phyloP scores from a whole-genome alignment of 2,113 vertebrate genomes.

The Gallinago undulata region DNA sequence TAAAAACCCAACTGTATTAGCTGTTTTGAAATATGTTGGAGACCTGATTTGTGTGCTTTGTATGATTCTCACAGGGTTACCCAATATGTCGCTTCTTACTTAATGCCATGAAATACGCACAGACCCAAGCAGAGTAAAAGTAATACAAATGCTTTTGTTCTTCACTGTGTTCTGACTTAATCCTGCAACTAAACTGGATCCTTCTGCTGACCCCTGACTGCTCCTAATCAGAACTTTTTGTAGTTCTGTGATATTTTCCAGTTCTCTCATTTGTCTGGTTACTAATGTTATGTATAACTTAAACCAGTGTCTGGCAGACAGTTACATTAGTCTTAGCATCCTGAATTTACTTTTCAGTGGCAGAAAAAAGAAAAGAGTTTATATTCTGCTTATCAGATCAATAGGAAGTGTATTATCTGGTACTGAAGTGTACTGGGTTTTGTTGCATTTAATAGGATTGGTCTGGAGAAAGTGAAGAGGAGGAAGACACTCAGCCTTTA shows the following conservation, averaged over 20 bases:
- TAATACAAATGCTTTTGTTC: not conserved
- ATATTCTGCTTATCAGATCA: not conserved
- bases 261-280: not conserved
- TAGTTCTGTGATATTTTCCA: not conserved
- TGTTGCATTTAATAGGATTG: slow-evolving; percentile 78
- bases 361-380: not conserved
- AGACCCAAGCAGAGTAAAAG: not conserved
- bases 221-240: not conserved
- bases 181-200: not conserved
- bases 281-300: not conserved
- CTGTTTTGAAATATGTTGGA: not conserved
- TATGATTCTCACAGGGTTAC: not conserved
- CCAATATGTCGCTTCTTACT: not conserved
- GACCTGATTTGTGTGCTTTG: not conserved
- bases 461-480: slow-evolving; percentile 94
- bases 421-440: not conserved
- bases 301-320: not conserved
- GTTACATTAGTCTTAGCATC: not conserved
- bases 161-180: not conserved
- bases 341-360: not conserved
- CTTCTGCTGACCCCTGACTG: not conserved
- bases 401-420: not conserved
- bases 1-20: not conserved
- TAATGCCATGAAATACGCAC: not conserved
- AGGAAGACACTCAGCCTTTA: slow-evolving; percentile 86